Evolutionary conservation across 2,888 invertebrate species (phyloP).

Genomic region (Halictus ligatus): DNA sequence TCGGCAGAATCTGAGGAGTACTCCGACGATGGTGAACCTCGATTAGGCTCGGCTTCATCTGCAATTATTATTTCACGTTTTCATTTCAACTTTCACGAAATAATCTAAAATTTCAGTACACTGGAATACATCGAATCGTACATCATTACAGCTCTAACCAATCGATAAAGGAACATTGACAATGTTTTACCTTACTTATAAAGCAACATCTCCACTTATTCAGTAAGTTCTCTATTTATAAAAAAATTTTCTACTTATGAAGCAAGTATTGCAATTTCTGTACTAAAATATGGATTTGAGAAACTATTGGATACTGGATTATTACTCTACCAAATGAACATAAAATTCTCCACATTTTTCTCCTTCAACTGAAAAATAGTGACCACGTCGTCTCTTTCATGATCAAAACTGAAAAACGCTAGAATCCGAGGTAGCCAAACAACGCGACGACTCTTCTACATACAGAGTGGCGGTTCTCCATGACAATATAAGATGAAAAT

Average conservation of each 20-base stretch:
- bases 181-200: background rate
- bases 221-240: too few species aligned
- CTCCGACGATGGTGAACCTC: conserved; percentile 24
- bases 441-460: too few species aligned
- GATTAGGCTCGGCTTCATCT: conserved; percentile 44
- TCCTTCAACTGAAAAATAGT: too few species aligned
- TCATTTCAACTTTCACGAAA: background rate
- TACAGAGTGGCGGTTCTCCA: too few species aligned
- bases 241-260: background rate
- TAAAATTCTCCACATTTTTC: too few species aligned
- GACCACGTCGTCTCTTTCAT: too few species aligned
- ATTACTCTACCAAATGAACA: too few species aligned
- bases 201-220: background rate
- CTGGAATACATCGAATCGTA: too few species aligned
- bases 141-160: too few species aligned
- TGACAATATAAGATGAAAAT: too few species aligned
- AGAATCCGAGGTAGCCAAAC: too few species aligned
- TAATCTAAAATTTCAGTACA: background rate
- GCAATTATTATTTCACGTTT: conserved; percentile 21
- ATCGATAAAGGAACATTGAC: background rate
- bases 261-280: background rate
- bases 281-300: background rate
- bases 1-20: conserved; percentile 51
- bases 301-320: background rate
- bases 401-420: too few species aligned